Base-by-base conservation (phyloP, 2,888 invertebrate species). In the Lithodes maja region DNA sequence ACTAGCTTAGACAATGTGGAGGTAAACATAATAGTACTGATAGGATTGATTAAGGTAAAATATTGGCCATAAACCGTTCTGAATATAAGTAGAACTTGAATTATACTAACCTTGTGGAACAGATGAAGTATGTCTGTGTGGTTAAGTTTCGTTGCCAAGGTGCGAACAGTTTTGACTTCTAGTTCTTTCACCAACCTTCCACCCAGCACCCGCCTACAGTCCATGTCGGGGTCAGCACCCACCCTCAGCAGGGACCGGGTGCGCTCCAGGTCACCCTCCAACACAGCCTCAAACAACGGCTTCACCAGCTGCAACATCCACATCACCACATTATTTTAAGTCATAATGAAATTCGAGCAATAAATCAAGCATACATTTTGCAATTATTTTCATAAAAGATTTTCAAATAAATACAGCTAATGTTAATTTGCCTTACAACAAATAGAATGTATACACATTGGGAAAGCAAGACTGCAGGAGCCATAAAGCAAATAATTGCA, bases 181-280 rank as follows among this genome's bases (percentile, higher is more conserved):
- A 84, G 83, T 55, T 87, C 83, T 15, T 69, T 17, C 49, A 3
- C 17, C 83, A 87, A n/a, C 49, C 49, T 54, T 53, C 83, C 83
- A 1, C 68, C 2, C 15, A 54, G 53, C 83, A 79, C 9, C 7
- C 68, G 7, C 1, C 17, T 3, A 5, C 69, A 83, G 15, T 15
- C 75, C 68, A 77, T 68, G 79, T 87, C 87, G 7, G 83, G 83
- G 55, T 87, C 84, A 83, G 83, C 87, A 69, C 87, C 87, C 9
- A 87, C 54, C 17, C 50, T 52, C 50, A 87, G 79, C 71, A 84
- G 15, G 5, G 61, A 52, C 3, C 83, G 69, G 7, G 68, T 54
- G 50, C 33, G 61, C 9, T n/a, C 50, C 3, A 9, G 52, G 5
- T 84, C 74, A 9, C 71, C 53, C 7, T 75, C 50, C 71, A 87